Evolutionary conservation across 2,113 vertebrate species (phyloP).

Genomic region (Cephalopterus ornatus): DNA sequence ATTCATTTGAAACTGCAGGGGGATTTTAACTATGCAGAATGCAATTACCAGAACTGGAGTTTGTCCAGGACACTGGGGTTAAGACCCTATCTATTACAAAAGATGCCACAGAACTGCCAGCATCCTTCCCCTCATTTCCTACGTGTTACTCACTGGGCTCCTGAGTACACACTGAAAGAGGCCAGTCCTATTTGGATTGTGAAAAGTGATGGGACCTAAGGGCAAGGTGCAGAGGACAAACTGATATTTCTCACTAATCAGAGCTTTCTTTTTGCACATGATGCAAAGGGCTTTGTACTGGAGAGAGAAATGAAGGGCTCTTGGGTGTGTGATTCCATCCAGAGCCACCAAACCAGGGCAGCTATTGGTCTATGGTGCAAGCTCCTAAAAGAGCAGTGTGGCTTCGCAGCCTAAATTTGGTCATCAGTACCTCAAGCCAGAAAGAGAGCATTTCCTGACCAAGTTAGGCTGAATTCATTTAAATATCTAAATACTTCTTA

Average conservation of each 20-base stretch:
- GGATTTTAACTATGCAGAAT: slow-evolving; percentile 59
- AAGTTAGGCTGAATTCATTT: not conserved
- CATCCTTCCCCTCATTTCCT: slow-evolving; percentile 40
- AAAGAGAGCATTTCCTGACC: not conserved
- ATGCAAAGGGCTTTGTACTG: not conserved
- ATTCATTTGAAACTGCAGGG: slow-evolving; percentile 58
- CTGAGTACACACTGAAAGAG: not conserved
- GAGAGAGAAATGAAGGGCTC: not conserved
- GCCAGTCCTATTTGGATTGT: not conserved
- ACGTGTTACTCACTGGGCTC: not conserved
- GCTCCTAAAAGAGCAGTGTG: not conserved
- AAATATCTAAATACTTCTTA: not conserved
- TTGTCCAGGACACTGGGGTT: slow-evolving; percentile 60
- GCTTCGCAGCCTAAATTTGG: not conserved
- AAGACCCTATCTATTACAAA: slow-evolving; percentile 59
- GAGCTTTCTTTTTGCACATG: not conserved
- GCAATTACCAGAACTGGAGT: slow-evolving; percentile 63
- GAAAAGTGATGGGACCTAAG: slow-evolving; percentile 5
- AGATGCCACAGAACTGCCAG: slow-evolving; percentile 50
- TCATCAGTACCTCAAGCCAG: not conserved
- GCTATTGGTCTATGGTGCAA: not conserved
- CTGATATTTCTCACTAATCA: not conserved
- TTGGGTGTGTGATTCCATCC: not conserved
- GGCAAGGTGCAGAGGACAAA: not conserved
- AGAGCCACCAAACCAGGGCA: not conserved